Conservation (phyloP, 2,113 vertebrate species). For the Bucco capensis region DNA sequence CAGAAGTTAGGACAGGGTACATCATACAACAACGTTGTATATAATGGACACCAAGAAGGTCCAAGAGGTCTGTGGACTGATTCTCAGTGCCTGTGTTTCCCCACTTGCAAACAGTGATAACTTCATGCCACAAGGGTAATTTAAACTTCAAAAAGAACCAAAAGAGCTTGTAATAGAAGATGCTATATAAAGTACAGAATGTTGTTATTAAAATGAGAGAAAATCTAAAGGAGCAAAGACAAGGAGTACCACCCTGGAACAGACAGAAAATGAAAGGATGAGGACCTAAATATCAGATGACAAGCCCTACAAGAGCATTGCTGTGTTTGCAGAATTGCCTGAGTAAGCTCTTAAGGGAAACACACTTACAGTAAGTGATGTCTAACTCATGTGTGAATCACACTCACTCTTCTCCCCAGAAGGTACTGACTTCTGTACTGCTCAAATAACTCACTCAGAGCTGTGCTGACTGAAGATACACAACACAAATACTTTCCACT, state of each 20-base stretch:
- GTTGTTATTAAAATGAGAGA: neutral
- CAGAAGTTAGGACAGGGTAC: neutral
- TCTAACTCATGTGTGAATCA: neutral
- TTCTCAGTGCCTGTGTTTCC: neutral
- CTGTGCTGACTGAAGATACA: neutral
- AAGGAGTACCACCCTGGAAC: neutral
- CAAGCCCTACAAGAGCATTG: neutral
- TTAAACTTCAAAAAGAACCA: neutral
- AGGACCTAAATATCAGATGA: neutral
- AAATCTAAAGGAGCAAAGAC: neutral
- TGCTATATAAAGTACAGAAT: neutral
- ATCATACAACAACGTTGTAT: neutral
- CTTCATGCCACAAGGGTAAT: neutral
- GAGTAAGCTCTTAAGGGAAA: conserved; percentile 1
- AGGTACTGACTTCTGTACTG: neutral
- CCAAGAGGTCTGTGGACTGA: neutral
- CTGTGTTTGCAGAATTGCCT: neutral
- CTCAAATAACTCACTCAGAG: neutral
- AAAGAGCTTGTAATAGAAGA: neutral
- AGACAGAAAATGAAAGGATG: conserved; percentile 1
- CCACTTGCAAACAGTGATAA: neutral
- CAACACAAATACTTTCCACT: neutral
- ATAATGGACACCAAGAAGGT: neutral
- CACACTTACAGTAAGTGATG: conserved; percentile 13
- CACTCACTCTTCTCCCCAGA: neutral